Base-by-base conservation (phyloP, 2,888 invertebrate species). In the Drosophila paranaensis region DNA sequence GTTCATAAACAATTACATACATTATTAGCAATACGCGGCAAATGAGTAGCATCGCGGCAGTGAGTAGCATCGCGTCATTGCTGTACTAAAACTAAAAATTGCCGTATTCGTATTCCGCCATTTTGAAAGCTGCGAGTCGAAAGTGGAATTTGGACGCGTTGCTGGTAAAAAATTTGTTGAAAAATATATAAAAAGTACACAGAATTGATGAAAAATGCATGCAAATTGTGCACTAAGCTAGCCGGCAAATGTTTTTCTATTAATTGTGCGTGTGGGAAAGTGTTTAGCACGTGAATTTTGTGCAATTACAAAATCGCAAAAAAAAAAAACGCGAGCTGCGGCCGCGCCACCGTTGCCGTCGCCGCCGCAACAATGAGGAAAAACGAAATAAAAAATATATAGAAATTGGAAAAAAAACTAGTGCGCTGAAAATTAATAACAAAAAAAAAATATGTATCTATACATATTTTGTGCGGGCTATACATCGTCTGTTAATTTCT, bases 61-160 rank as follows among this genome's bases (percentile, higher is more conserved):
- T 71, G 80, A 82, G 83, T 81, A 80, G 81, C 83, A 82, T 83
- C 91, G 92, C 92, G 92, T 92, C 92, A 92, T 91, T 91, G 91
- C 89, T 91, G 91, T 92, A 92, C 92, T 92, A 92, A 92, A 92
- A 91, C 81, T 76, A 90, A 89, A 90, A 90, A 86, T 89, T 82
- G 85, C 89, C 90, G 91, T 91, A 92, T 91, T 93, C 90, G 91
- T 91, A 91, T 90, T 93, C 92, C 92, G 92, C 92, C 92, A 93
- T 93, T 92, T 92, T 92, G 92, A 93, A 92, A 92, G 92, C 92
- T 92, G 91, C 89, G 91, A 92, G 90, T 91, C 89, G 79, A 81
- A 81, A 81, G 88, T 91, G 91, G 90, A 89, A 90, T 91, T 92
- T 92, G 85, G 91, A 91, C 92, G 92, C 92, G 92, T 91, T 93